Conservation (phyloP, 2,797 vertebrate species). For the Miichthys miiuy region DNA sequence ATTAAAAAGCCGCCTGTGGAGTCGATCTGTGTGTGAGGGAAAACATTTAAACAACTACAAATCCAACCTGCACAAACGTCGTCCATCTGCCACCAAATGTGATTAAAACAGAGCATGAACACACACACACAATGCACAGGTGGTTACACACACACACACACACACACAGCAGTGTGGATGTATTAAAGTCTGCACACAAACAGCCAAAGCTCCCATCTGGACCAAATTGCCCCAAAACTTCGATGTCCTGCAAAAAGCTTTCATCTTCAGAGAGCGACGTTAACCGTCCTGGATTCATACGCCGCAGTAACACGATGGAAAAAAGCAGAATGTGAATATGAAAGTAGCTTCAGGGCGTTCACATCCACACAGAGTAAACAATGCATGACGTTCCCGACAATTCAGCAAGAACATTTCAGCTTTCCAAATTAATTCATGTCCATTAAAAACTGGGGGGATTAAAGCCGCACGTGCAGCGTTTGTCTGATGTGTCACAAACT, state of each 20-base stretch:
- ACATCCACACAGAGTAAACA: background rate
- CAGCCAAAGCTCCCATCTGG: slow-evolving; percentile 32
- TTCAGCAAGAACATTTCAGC: background rate
- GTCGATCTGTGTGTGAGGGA: background rate
- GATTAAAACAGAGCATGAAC: slow-evolving; percentile 12
- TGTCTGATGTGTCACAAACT: too few relatives aligned
- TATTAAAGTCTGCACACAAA: slow-evolving; percentile 4
- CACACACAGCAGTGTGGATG: background rate
- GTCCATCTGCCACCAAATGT: slow-evolving; percentile 9
- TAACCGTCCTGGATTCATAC: background rate
- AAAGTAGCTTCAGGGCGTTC: background rate
- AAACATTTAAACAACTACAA: background rate
- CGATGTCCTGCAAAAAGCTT: background rate
- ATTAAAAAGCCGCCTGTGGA: background rate
- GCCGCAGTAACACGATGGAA: background rate
- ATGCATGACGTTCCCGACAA: background rate
- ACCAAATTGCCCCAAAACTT: slow-evolving; percentile 16
- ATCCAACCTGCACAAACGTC: background rate
- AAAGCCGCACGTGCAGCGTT: too few relatives aligned
- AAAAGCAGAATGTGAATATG: background rate
- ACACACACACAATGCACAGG: slow-evolving; percentile 8
- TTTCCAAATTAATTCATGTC: background rate
- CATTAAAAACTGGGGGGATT: background rate
- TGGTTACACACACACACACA: slow-evolving; percentile 1
- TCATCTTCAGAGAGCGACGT: background rate